Evolutionary conservation across 2,797 vertebrate species (phyloP).

Genomic region (Sternotherus odoratus): DNA sequence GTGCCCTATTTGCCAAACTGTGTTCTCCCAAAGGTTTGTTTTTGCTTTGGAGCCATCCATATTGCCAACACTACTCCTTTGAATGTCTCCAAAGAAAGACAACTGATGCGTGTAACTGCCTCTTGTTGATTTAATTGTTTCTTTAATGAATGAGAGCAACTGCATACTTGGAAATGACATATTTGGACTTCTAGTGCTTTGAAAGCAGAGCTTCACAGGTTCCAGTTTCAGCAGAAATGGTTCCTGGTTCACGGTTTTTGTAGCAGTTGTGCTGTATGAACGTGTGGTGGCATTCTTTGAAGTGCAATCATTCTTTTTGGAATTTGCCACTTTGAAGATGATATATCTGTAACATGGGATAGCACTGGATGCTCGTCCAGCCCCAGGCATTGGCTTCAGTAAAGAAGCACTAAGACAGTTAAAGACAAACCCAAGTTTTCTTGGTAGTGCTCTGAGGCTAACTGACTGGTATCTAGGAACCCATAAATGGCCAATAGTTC

Average conservation of each 20-base stretch:
- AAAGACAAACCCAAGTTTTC: not conserved
- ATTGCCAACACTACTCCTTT: not conserved
- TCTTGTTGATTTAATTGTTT: not conserved
- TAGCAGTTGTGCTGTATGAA: not conserved
- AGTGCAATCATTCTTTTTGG: not conserved
- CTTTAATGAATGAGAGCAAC: fast-evolving
- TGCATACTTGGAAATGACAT: fast-evolving
- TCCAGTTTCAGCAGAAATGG: fast-evolving
- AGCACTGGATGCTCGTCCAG: not conserved
- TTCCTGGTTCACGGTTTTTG: not conserved
- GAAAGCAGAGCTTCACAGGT: not conserved
- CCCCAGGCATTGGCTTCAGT: not conserved
- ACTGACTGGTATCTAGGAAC: not conserved
- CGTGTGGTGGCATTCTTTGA: not conserved
- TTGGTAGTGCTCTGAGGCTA: not conserved
- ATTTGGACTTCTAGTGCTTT: fast-evolving
- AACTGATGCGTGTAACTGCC: fast-evolving
- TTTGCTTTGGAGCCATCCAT: not conserved
- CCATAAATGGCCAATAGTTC: not conserved
- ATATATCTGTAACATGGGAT: not conserved
- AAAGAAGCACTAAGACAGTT: not conserved
- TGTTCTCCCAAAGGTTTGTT: not conserved
- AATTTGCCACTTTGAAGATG: not conserved
- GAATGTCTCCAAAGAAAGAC: not conserved
- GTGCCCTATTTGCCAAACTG: not conserved